These are phyloP conservation scores for Bugulina stolonifera DNA, from an alignment of 2,888 invertebrate species.

Conservation along the genomic window DNA sequence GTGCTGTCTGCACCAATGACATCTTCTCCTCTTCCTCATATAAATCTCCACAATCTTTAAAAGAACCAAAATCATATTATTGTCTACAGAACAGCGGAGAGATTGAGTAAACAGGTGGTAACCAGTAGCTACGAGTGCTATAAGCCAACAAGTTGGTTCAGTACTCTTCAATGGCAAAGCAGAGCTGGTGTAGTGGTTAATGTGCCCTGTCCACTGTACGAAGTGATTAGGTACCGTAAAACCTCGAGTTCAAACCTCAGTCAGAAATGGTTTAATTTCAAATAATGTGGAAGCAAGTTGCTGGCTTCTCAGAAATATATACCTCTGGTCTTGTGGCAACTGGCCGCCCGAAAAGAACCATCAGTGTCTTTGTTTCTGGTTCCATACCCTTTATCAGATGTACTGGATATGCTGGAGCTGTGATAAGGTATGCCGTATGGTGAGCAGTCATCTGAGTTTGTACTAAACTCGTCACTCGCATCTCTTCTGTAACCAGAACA, in stretches of 20 bases:
- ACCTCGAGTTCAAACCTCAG: no score
- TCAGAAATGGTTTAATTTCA: neutral
- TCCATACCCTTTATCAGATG: conserved; percentile 11
- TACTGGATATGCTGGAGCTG: neutral
- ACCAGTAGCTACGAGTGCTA: no score
- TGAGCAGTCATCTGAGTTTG: conserved; percentile 3
- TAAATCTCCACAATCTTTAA: conserved; percentile 9
- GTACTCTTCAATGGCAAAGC: no score
- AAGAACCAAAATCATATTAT: neutral
- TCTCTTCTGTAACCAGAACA: neutral
- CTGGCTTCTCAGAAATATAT: no score
- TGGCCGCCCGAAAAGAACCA: neutral
- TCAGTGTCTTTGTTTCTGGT: conserved; percentile 6
- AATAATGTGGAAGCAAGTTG: no score
- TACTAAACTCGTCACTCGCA: conserved; percentile 1
- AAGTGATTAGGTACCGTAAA: no score
- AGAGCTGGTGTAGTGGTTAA: no score
- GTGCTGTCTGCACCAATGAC: neutral
- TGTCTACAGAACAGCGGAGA: no score
- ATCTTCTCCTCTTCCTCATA: conserved; percentile 11
- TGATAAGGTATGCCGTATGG: neutral
- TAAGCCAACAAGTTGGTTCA: no score
- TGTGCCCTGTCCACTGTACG: no score
- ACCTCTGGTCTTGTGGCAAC: neutral
- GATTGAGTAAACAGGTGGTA: no score